Conservation (phyloP, 2,888 invertebrate genomes). For the Himalopsyche japonica region DNA sequence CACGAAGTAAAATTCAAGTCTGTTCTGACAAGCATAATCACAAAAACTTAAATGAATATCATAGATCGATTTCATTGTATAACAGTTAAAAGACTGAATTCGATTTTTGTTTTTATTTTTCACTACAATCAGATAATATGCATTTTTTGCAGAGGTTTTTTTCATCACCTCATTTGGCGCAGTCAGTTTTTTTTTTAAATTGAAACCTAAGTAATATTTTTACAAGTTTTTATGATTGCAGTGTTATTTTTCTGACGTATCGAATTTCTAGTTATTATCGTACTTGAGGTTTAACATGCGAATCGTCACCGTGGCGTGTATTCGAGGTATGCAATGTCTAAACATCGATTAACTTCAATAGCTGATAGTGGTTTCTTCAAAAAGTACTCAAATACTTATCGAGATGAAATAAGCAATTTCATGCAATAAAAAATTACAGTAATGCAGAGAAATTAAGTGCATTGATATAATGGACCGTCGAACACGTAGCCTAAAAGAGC, state of each 20-base stretch:
- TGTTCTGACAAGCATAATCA: too few relatives aligned
- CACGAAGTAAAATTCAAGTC: too few relatives aligned
- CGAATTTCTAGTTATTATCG: not conserved
- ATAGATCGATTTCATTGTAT: too few relatives aligned
- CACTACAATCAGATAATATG: not conserved
- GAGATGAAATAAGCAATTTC: too few relatives aligned
- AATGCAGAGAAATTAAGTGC: too few relatives aligned
- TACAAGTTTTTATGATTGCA: not conserved
- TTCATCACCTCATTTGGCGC: not conserved
- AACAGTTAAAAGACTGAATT: too few relatives aligned
- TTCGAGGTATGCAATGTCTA: not conserved
- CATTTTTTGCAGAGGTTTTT: not conserved
- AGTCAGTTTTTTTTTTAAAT: not conserved
- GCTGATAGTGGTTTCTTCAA: not conserved
- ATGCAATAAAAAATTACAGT: too few relatives aligned
- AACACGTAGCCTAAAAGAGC: too few relatives aligned
- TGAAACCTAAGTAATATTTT: not conserved
- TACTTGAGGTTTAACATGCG: not conserved
- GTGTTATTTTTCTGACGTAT: not conserved
- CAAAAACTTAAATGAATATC: too few relatives aligned
- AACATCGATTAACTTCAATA: not conserved
- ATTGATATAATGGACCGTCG: too few relatives aligned
- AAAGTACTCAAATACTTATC: not conserved
- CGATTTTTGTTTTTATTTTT: too few relatives aligned
- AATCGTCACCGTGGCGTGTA: not conserved